Evolutionary conservation across 1,140 invertebrate genomes (phyloP), one percentile per base, ranked within the genome.

Genomic region (Whitmania pigra): DNA sequence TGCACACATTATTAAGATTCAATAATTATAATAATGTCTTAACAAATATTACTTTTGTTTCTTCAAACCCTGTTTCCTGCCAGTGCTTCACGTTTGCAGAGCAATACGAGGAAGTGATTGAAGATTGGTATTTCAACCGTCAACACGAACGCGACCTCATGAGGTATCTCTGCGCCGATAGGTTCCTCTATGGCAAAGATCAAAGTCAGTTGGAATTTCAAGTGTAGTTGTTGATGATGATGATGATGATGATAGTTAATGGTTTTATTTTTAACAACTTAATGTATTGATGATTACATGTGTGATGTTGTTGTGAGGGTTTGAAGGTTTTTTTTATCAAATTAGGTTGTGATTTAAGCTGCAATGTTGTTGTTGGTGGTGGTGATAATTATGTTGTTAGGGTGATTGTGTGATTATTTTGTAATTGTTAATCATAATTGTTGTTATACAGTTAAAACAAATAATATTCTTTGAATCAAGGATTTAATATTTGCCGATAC

Each of bases 21-120:
- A n/a, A n/a, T n/a, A n/a, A n/a, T n/a, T n/a, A n/a, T n/a, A n/a
- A n/a, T n/a, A n/a, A n/a, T n/a, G n/a, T n/a, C n/a, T n/a, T n/a
- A n/a, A n/a, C 13, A 25, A 67, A 67, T 13, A 43, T n/a, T 49
- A 67, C 54, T 31, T 66, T n/a, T n/a, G n/a, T 72, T 18, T 67
- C 3, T 15, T 31, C 27, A 49, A 68, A 66, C 40, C 49, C 53
- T 57, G 67, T 74, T 69, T 77, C 31, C 31, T 6, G 79, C 36
- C 76, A 86, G 84, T 86, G 85, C 78, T 84, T 84, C 75, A 76
- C 77, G 36, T 79, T 86, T 73, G 78, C 85, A 7, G 85, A 86
- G 74, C 76, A 82, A 17, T 79, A 85, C 77, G 85, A 86, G 77
- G 83, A 84, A 9, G 80, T 79, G 54, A 85, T 86, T 73, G 84